These are phyloP conservation scores for Apogon talboti DNA, from an alignment of 2,797 vertebrate genomes.

Conservation along the genomic window DNA sequence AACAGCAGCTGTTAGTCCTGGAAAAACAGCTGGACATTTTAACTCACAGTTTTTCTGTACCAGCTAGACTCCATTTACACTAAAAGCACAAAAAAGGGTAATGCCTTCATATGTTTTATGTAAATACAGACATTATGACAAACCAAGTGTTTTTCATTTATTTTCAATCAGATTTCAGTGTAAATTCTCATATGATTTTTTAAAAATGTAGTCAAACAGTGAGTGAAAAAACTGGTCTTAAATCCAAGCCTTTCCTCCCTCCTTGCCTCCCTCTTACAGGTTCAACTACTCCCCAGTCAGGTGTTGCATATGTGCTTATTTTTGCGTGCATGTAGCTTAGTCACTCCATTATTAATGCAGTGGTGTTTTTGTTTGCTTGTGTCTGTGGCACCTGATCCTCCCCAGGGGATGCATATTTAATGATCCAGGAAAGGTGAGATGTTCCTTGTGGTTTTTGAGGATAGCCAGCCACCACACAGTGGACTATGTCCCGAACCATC, in stretches of 20 bases:
- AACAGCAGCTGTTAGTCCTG: slow-evolving; percentile 16
- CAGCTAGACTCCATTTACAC: slow-evolving; percentile 18
- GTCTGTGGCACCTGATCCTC: slow-evolving; percentile 73
- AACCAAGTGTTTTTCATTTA: neutral
- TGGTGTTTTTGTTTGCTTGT: slow-evolving; percentile 79
- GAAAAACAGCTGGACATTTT: slow-evolving; percentile 37
- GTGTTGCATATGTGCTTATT: slow-evolving; percentile 15
- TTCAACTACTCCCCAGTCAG: slow-evolving; percentile 6
- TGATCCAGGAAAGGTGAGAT: slow-evolving; percentile 74
- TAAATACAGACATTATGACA: neutral
- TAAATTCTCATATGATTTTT: neutral
- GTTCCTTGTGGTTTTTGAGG: slow-evolving; percentile 47
- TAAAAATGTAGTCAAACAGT: neutral
- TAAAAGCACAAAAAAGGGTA: neutral
- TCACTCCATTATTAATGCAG: slow-evolving; percentile 77
- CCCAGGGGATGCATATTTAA: slow-evolving; percentile 79
- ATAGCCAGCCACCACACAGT: slow-evolving; percentile 43
- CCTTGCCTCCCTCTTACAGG: slow-evolving; percentile 26
- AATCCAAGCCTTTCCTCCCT: slow-evolving; percentile 2
- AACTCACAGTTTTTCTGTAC: slow-evolving; percentile 26
- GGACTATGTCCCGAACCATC: slow-evolving; percentile 42
- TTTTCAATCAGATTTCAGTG: neutral
- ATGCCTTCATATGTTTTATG: slow-evolving; percentile 3
- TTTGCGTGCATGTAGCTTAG: slow-evolving; percentile 29
- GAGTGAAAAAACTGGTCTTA: slow-evolving; percentile 14